Base-by-base conservation (phyloP, 2,888 invertebrate genomes). In the Thumatha senex region DNA sequence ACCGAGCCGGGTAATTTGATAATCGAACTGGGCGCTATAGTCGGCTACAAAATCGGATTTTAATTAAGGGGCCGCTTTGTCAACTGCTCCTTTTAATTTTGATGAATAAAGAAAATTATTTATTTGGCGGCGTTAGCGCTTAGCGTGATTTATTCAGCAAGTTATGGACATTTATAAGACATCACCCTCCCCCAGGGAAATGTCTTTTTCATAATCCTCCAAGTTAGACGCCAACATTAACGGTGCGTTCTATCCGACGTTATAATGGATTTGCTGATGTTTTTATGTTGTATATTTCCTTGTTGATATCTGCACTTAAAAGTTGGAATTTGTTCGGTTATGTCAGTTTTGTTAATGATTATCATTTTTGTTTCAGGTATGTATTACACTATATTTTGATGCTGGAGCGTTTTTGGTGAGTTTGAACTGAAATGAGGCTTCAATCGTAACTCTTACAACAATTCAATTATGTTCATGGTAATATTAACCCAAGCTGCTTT, bases 71-170 rank as follows among this genome's bases (percentile, higher is more conserved):
- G 66, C 77, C 77, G 78, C 86, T 90, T 91, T 89, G 88, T 89
- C 89, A 88, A 87, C 86, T 84, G 85, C 75, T 84, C 84, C 82
- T 86, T 86, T 86, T 89, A 89, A 89, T 89, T 89, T 89, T 89
- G 88, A 91, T 87, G 88, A 89, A 88, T 89, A 88, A 87, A 89
- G 89, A 84, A 88, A 86, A 89, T 89, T 85, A 89, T 89, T 89
- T 88, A 88, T 89, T 86, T 86, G 83, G 80, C 82, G 77, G 80
- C 82, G 84, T 82, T 84, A 77, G 84, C 84, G 80, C 77, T 86
- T 76, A 80, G 80, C 69, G 80, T 89, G 87, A 88, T 89, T 91
- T 86, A 89, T 88, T 82, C 76, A 68, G 74, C 63, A 77, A 84
- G 78, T 82, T 82, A 83, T 74, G 71, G 79, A 80, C 81, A 76